These are phyloP conservation scores for Drosophila sproati DNA, from an alignment of 1,140 invertebrate species.

Conservation along the genomic window DNA sequence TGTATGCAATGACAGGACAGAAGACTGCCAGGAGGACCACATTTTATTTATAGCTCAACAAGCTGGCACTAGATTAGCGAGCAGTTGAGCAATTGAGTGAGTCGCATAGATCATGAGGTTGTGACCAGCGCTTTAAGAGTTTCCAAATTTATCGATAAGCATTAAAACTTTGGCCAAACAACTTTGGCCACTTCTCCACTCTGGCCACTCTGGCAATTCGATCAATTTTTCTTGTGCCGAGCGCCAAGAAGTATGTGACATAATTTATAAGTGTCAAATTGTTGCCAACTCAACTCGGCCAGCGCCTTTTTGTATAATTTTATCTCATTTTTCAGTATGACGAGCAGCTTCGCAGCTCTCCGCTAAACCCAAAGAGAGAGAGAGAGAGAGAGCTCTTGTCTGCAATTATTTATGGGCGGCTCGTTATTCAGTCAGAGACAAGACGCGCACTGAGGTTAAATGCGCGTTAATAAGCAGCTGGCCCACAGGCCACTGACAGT, in stretches of 20 bases:
- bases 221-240: constrained; percentile 55
- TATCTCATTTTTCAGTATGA: constrained; percentile 69
- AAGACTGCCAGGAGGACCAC: constrained; percentile 10
- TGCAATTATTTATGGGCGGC: constrained; percentile 70
- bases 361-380: constrained; percentile 8
- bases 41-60: constrained; percentile 78
- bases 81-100: constrained; percentile 22
- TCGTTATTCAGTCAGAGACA: constrained; percentile 36
- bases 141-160: constrained; percentile 70
- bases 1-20: neutral
- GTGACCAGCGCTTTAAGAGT: constrained; percentile 40
- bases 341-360: constrained; percentile 39
- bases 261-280: constrained; percentile 80
- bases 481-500: constrained; percentile 48
- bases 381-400: constrained; percentile 25
- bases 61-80: constrained; percentile 73
- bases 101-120: constrained; percentile 26
- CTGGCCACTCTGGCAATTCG: constrained; percentile 41
- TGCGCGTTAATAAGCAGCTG: constrained; percentile 74
- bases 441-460: constrained; percentile 63
- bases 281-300: constrained; percentile 18
- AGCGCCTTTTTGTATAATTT: constrained; percentile 60
- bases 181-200: constrained; percentile 33
- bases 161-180: constrained; percentile 69
- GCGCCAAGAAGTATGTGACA: constrained; percentile 72